Evolutionary conservation across 2,888 invertebrate species (phyloP).

Genomic region (Drosophila prolongata): DNA sequence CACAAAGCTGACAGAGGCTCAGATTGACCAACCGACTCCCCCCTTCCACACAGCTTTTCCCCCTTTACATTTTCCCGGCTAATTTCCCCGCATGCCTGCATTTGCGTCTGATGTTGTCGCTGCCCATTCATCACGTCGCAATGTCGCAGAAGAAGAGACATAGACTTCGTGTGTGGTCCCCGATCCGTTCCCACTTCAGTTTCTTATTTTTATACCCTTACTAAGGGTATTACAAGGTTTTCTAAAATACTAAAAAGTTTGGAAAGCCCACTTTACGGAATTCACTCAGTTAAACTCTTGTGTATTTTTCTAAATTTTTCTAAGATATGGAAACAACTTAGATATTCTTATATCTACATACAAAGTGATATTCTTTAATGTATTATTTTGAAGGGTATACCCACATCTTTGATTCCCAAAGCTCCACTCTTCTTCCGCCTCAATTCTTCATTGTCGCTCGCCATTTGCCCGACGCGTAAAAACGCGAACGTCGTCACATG

Average conservation of each 20-base stretch:
- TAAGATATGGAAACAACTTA: too few species aligned
- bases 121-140: slow-evolving; percentile 73
- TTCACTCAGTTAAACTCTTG: too few species aligned
- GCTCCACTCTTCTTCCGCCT: slow-evolving; percentile 10
- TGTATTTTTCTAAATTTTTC: too few species aligned
- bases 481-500: slow-evolving; percentile 71
- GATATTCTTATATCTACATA: too few species aligned
- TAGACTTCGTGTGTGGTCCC: slow-evolving; percentile 47
- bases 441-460: slow-evolving; percentile 33
- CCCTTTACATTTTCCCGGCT: slow-evolving; percentile 2
- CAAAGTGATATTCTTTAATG: too few species aligned
- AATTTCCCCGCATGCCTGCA: slow-evolving; percentile 39
- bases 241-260: neutral
- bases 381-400: neutral
- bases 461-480: slow-evolving; percentile 54
- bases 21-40: slow-evolving; percentile 22
- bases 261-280: too few species aligned
- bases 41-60: slow-evolving; percentile 6
- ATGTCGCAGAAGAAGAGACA: slow-evolving; percentile 36
- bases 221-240: neutral
- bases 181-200: slow-evolving; percentile 19
- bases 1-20: slow-evolving; percentile 69
- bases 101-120: slow-evolving; percentile 51
- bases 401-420: neutral
- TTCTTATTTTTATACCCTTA: slow-evolving; percentile 14